phyloP scores from a whole-genome alignment of 2,888 invertebrate species.

The Netelia virgata region DNA sequence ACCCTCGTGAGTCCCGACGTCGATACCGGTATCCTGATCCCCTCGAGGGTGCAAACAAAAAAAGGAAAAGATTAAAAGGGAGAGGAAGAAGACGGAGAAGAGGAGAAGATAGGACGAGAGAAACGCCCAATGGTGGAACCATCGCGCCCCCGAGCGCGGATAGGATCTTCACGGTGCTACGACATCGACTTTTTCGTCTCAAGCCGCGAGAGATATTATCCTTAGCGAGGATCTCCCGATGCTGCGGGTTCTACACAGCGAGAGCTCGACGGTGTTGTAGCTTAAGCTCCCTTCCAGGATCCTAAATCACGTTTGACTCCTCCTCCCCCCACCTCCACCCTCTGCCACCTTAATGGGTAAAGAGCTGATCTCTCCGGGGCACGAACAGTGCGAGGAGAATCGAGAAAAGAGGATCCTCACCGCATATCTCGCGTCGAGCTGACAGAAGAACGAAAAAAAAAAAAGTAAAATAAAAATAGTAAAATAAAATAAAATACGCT shows the following conservation, averaged over 20 bases:
- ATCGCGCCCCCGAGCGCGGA: constrained; percentile 56
- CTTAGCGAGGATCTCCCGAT: constrained; percentile 41
- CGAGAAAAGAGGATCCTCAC: constrained; percentile 41
- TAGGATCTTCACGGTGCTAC: constrained; percentile 46
- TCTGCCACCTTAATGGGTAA: constrained; percentile 71
- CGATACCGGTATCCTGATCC: not conserved
- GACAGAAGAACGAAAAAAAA: constrained; percentile 23
- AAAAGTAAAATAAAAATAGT: constrained; percentile 36
- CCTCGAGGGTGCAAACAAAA: not conserved
- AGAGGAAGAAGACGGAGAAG: constrained; percentile 15
- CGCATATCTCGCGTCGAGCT: constrained; percentile 41
- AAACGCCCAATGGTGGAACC: constrained; percentile 63
- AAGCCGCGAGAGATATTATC: constrained; percentile 56
- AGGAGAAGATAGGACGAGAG: constrained; percentile 26
- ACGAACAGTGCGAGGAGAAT: constrained; percentile 74
- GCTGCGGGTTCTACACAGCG: constrained; percentile 16
- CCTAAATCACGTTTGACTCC: constrained; percentile 83
- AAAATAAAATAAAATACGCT: constrained; percentile 42
- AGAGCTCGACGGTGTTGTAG: constrained; percentile 27
- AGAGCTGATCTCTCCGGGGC: constrained; percentile 75
- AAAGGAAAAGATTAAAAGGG: constrained; percentile 10
- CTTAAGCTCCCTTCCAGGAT: constrained; percentile 74
- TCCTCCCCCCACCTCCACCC: constrained; percentile 6
- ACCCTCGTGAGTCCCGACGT: not conserved
- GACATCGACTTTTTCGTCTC: constrained; percentile 32